Evolutionary conservation across 2,113 vertebrate genomes (phyloP), one percentile per base, ranked within the genome.

Genomic region (Poeciliopsis turrubarensis): DNA sequence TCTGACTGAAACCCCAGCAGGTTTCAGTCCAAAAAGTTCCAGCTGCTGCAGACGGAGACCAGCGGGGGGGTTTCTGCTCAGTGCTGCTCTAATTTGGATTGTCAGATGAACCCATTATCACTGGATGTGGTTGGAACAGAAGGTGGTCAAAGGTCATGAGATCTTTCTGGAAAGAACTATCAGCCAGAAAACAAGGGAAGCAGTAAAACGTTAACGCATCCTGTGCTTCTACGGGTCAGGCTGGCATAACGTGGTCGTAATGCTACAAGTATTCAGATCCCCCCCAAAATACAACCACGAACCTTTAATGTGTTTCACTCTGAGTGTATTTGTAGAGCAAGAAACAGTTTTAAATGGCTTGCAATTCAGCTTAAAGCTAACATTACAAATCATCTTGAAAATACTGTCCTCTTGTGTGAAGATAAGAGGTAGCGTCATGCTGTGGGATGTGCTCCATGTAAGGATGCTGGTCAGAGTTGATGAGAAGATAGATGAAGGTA

Each of bases 1-100:
- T 63, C 63, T 39, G 32, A 77, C 73, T 80, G n/a, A n/a, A n/a
- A n/a, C 74, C 65, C 57, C 72, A 51, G 65, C 70, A 72, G 67
- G 37, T 77, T 81, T 77, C 60, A 75, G 65, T 68, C 60, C 29
- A 60, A 77, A 75, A 78, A 78, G 61, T 61, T 73, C 65, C 63
- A 67, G 32, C 29, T 47, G 14, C 57, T 57, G 14, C 57, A 64
- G 51, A 34, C 19, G 69, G 29, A 29, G 29, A 29, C 29, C 29
- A 29, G 29, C 29, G 2, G 29, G 29, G 29, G 29, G 72, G 37
- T 65, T 37, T 67, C 3, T 10, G 68, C 2, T 14, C 80, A 60
- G 77, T 63, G 63, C 65, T 61, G 66, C 30, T 57, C 22, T 57
- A 10, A n/a, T 57, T 57, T 57, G 51, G 25, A n/a, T 57, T 57